Evolutionary conservation across 2,888 invertebrate species (phyloP), one percentile per base, ranked within the genome.

Genomic region (Apamea anceps): DNA sequence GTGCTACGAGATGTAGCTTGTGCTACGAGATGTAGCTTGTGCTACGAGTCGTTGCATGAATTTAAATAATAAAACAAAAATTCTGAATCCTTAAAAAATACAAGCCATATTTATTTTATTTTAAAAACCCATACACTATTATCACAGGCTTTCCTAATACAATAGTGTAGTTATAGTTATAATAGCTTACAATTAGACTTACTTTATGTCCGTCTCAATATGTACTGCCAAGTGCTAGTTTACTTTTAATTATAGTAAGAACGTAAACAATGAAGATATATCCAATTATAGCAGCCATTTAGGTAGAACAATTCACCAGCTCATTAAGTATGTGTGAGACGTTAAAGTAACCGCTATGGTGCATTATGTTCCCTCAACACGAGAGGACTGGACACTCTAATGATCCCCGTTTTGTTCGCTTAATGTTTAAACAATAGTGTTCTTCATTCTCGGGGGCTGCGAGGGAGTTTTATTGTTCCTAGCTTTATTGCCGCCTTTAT

Each of bases 241-340:
- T 45, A 18, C 21, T 71, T 57, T 65, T 84, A 84, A 65, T 78
- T 57, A 57, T 13, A 45, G 32, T 48, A 71, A 54, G 37, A 81
- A 51, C 57, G 28, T 32, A 73, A 78, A 79, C 48, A 74, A 71
- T 71, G 65, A 73, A 71, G n/a, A 51, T 66, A 48, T 67, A 81
- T 79, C 82, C 85, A 91, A 91, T 91, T 90, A 91, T 81, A 83
- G 85, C 68, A 66, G 84, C 85, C 85, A 88, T 89, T 88, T 86
- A 78, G 70, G 90, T 90, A 91, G 89, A 93, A 92, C 93, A 91
- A 93, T 90, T 93, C 91, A 92, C 89, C 85, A 92, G 89, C 91
- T 94, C 95, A 94, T 95, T 95, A 94, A 92, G 90, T 91, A 92
- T 93, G 93, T 94, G 93, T 91, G 87, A 92, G 91, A 89, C 92